These are phyloP conservation scores for Vanessa cardui DNA, from an alignment of 2,888 invertebrate genomes.

Conservation along the genomic window DNA sequence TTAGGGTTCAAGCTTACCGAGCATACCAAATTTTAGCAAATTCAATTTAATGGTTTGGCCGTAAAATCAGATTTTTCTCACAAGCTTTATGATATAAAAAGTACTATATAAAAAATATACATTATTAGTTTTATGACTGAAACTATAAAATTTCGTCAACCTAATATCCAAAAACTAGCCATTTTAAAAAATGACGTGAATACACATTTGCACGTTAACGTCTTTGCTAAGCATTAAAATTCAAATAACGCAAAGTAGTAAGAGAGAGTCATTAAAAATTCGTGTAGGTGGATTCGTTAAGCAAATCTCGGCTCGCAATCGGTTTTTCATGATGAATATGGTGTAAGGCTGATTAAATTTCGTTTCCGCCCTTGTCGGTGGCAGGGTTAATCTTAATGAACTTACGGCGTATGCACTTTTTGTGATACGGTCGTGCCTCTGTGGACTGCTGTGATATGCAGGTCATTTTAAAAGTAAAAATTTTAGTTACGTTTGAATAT, in stretches of 20 bases:
- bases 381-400: conserved; percentile 48
- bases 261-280: conserved; percentile 21
- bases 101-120: neutral
- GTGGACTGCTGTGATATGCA: conserved; percentile 15
- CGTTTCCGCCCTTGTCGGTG: conserved; percentile 43
- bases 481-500: neutral
- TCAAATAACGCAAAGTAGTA: conserved; percentile 14
- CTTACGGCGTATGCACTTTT: conserved; percentile 37
- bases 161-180: neutral
- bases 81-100: neutral
- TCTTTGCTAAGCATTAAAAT: conserved; percentile 39
- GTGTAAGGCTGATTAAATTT: conserved; percentile 50
- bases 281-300: conserved; percentile 22
- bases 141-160: neutral
- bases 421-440: conserved; percentile 32
- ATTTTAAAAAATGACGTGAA: neutral
- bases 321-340: conserved; percentile 45
- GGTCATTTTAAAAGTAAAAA: conserved; percentile 22
- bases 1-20: too few relatives aligned
- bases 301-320: conserved; percentile 39
- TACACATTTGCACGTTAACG: conserved; percentile 2
- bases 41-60: too few relatives aligned
- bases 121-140: neutral
- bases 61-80: too few relatives aligned
- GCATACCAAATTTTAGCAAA: too few relatives aligned